A percentile compares a stretch with the other conserved stretches of the same genome.
Evolutionary conservation across 2,113 vertebrate species (phyloP).

Genomic region (Oplegnathus fasciatus): DNA sequence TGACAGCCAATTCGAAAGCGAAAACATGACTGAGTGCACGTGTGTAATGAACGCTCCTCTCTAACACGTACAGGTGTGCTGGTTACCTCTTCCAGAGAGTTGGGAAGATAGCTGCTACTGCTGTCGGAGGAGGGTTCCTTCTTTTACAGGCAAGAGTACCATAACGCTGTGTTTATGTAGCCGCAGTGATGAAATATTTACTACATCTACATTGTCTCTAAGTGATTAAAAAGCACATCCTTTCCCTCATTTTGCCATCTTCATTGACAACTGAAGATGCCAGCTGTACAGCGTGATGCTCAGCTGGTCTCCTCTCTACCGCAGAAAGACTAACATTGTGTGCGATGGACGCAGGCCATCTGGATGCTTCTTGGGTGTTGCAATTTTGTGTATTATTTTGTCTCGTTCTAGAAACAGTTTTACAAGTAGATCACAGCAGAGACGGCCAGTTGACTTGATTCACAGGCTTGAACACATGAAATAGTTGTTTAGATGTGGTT

Average conservation of each 20-base stretch:
- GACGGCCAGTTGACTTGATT: background rate
- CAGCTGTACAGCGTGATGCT: slow-evolving; percentile 27
- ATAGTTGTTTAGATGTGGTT: background rate
- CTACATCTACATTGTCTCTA: background rate
- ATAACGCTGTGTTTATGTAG: background rate
- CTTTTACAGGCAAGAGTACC: slow-evolving; percentile 90
- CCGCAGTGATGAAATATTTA: background rate
- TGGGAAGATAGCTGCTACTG: slow-evolving; percentile 96
- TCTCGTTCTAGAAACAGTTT: background rate
- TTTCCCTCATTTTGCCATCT: background rate
- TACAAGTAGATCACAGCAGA: background rate
- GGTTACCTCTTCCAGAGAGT: slow-evolving; percentile 99
- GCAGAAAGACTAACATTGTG: slow-evolving; percentile 36
- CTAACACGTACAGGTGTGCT: slow-evolving; percentile 89
- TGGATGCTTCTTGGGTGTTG: slow-evolving; percentile 1
- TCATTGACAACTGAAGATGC: background rate
- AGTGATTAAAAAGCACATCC: background rate
- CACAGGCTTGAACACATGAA: background rate
- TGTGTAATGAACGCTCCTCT: background rate
- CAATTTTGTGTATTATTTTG: background rate
- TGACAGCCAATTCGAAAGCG: background rate
- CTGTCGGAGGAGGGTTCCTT: slow-evolving; percentile 96
- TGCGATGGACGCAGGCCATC: slow-evolving; percentile 38
- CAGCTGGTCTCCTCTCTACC: slow-evolving; percentile 21
- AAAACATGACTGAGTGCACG: background rate